Base-by-base conservation (phyloP, 2,797 vertebrate genomes). In the Pampus argenteus region DNA sequence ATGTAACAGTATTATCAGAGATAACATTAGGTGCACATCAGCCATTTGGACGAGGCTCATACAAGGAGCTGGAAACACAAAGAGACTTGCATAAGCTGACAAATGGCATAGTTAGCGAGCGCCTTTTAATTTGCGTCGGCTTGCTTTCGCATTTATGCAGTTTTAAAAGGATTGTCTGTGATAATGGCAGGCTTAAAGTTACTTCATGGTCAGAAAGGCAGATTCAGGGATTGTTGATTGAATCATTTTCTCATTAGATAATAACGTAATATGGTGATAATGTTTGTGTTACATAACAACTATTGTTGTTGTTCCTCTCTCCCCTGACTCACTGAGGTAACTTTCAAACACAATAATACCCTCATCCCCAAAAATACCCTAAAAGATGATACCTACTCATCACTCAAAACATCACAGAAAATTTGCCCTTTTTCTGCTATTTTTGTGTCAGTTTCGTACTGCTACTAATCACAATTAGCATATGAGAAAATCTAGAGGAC, bases 51-150 rank as follows among this genome's bases (percentile, higher is more conserved):
- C 2, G 26, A 45, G 59, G 65, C 71, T 77, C 42, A 78, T 63
- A 55, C 52, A 74, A 66, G 56, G 47, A 74, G 62, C 49, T 72
- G 70, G 26, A 84, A 71, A 74, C 64, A 83, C 40, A 86, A 51
- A 69, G 59, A 71, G 64, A 78, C 80, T 89, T 90, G 74, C 69
- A 62, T 92, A 93, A 92, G 69, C 59, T 58, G 66, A 62, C 81
- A 90, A 89, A 90, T 86, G 83, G 60, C 73, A 69, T 45, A 66
- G 57, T 66, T 70, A 81, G 31, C 44, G 49, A 36, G 74, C 61
- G 83, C 71, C 63, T 85, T 86, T 65, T 78, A 74, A 79, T 88
- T 85, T 86, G 50, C 68, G 57, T 11, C 76, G 83, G 78, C 76
- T 87, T 58, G 4, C 52, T 71, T 68, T 63, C 50, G 74, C 60